Evolutionary conservation across 2,888 invertebrate genomes (phyloP).

Genomic region (Venustoraphidia nigricollis): DNA sequence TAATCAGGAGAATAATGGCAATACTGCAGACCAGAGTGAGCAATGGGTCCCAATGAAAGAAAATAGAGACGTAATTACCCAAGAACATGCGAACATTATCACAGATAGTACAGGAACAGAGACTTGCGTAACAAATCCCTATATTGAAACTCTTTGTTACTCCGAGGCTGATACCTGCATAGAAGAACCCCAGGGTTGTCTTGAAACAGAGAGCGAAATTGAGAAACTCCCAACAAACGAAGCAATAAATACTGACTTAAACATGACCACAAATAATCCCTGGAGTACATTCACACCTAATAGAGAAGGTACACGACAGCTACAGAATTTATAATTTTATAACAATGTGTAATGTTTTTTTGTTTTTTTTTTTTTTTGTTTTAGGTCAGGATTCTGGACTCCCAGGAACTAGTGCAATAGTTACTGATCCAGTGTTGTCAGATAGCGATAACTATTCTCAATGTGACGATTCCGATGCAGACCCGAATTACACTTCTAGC

Average conservation of each 20-base stretch:
- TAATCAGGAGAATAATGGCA: slow-evolving; percentile 1
- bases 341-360: too few relatives aligned
- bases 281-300: too few relatives aligned
- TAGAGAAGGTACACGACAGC: too few relatives aligned
- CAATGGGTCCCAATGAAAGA: slow-evolving; percentile 2
- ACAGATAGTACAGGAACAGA: slow-evolving; percentile 1
- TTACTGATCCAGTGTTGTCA: slow-evolving; percentile 1
- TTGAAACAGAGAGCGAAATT: too few relatives aligned
- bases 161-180: too few relatives aligned
- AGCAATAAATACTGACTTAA: too few relatives aligned
- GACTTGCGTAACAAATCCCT: not conserved
- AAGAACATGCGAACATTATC: not conserved
- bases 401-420: slow-evolving; percentile 2
- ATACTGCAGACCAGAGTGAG: not conserved
- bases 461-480: slow-evolving; percentile 5
- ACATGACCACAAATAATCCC: too few relatives aligned
- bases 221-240: too few relatives aligned
- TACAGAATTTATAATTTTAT: slow-evolving; percentile 2
- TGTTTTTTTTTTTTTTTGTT: too few relatives aligned
- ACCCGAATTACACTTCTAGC: slow-evolving; percentile 7
- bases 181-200: too few relatives aligned
- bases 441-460: slow-evolving; percentile 1
- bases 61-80: not conserved
- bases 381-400: too few relatives aligned
- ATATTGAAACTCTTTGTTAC: not conserved